Evolutionary conservation across 2,113 vertebrate genomes (phyloP), one percentile per base, ranked within the genome.

Genomic region (Malurus cyaneus): DNA sequence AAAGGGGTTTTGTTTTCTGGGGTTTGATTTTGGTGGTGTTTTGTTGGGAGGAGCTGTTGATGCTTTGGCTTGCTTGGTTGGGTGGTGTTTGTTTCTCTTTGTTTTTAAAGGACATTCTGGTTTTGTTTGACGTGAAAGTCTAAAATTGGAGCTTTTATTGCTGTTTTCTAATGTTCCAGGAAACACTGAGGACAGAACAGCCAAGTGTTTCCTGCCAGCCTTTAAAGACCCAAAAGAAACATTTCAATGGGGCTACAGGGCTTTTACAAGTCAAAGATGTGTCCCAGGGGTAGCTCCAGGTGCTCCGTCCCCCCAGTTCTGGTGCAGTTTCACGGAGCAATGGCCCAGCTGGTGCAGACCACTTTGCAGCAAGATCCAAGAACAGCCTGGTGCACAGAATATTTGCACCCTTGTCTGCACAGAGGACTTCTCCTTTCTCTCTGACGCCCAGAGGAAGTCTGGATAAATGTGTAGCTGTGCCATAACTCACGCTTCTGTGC

Each of bases 41-140:
- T 20, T 39, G 12, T 17, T 23, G 18, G 7, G 8, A 9, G 21
- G 6, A 3, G 28, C 1, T 11, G 2, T 13, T 18, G 18, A 2
- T 20, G 5, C 19, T 78, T 81, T 47, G 14, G 5, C 41, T 80
- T 42, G 5, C 15, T 54, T 46, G 16, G 3, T 19, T 46, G 23
- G 8, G 6, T 34, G 20, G 12, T 20, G 1, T 53, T 47, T 79
- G 10, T 18, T 64, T 62, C 23, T 5, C 44, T 12, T 44, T 52
- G 8, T 14, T 36, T 69, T 41, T 70, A 85, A 64, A 65, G 23
- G 9, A 23, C 11, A 21, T 70, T 81, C 9, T 62, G 23, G 2
- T 25, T 52, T 66, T 81, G 6, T 42, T 89, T 67, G 28, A 18
- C 32, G 49, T 24, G 60, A 54, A 86, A 71, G 24, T 44, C 3